Evolutionary conservation across 2,888 invertebrate species (phyloP).

Genomic region (Xestia sexstrigata): DNA sequence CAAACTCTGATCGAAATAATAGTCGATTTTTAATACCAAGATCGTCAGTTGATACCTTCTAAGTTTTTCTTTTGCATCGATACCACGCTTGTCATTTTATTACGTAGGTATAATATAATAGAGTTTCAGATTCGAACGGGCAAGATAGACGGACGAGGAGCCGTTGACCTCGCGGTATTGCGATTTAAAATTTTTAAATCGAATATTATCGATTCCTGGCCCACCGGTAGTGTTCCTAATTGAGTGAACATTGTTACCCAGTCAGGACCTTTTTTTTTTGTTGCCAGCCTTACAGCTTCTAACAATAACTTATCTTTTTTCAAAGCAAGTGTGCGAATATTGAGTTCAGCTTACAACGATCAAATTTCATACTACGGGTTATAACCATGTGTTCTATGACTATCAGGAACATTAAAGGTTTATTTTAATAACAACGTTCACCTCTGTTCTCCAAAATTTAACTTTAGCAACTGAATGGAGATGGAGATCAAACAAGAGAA

Average conservation of each 20-base stretch:
- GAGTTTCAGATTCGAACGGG: constrained; percentile 60
- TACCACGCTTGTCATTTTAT: constrained; percentile 56
- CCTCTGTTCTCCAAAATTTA: background rate
- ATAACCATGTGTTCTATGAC: background rate
- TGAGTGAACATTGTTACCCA: constrained; percentile 34
- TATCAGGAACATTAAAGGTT: background rate
- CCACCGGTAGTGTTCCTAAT: constrained; percentile 46
- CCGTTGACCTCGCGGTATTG: constrained; percentile 60
- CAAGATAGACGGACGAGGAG: constrained; percentile 46
- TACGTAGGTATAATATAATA: constrained; percentile 55
- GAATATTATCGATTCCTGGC: constrained; percentile 51
- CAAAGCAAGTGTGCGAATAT: background rate
- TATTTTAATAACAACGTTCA: no score
- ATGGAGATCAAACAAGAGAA: no score
- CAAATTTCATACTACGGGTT: background rate
- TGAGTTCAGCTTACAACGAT: background rate
- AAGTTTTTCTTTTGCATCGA: constrained; percentile 36
- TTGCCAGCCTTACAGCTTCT: background rate
- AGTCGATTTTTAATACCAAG: constrained; percentile 43
- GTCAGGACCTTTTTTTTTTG: constrained; percentile 29
- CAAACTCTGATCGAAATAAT: constrained; percentile 34
- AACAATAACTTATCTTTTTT: background rate
- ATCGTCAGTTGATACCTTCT: constrained; percentile 36
- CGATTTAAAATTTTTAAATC: constrained; percentile 51
- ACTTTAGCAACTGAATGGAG: background rate